phyloP scores from a whole-genome alignment of 2,113 vertebrate species.

The Stomatorhinus ivindoensis region DNA sequence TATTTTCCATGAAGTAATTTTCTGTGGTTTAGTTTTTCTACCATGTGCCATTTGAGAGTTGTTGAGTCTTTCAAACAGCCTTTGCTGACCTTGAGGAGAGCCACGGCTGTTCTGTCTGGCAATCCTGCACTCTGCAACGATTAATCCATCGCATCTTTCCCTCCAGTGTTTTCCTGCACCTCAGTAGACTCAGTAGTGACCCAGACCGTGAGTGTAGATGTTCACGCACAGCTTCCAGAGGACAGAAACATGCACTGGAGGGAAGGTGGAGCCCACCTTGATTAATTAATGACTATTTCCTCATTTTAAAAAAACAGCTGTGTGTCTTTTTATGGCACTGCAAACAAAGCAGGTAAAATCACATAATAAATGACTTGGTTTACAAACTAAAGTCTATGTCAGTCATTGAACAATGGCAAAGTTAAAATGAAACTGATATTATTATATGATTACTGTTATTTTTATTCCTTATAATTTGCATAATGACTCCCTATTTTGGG shows the following conservation, averaged over 20 bases:
- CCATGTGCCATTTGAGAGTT: background rate
- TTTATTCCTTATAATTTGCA: constrained; percentile 1
- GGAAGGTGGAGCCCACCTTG: background rate
- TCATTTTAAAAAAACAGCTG: background rate
- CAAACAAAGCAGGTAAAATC: background rate
- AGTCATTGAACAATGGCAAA: background rate
- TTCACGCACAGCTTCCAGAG: background rate
- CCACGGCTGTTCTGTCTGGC: background rate
- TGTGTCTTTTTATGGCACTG: background rate
- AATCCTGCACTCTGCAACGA: background rate
- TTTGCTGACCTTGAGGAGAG: background rate
- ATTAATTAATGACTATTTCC: background rate
- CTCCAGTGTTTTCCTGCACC: too few relatives aligned
- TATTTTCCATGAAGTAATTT: background rate
- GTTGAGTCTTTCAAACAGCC: background rate
- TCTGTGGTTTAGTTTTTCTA: background rate
- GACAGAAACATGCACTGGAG: background rate
- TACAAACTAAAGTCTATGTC: background rate
- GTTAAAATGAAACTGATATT: background rate
- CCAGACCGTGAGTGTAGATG: background rate
- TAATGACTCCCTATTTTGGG: background rate
- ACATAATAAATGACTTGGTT: background rate
- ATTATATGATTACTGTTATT: too few relatives aligned
- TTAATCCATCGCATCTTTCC: background rate
- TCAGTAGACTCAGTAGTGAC: background rate